Evolutionary conservation across 2,113 vertebrate genomes (phyloP).

Genomic region (Acanthochromis polyacanthus): DNA sequence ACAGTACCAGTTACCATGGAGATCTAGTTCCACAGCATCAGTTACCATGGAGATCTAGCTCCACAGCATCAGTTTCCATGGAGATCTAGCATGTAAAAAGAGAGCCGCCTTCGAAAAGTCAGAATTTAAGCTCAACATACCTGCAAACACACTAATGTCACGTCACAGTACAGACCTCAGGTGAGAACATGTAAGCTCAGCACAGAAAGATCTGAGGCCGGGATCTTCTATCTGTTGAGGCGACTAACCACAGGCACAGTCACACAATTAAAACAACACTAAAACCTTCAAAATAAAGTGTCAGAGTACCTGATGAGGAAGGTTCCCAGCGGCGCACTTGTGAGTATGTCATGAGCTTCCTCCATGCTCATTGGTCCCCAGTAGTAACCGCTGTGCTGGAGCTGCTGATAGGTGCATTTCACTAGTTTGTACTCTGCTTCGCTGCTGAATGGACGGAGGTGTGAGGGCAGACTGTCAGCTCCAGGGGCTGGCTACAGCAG

Average conservation of each 20-base stretch:
- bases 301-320: constrained; percentile 89
- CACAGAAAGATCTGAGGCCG: too few species aligned
- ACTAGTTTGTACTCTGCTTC: constrained; percentile 89
- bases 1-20: too few species aligned
- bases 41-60: too few species aligned
- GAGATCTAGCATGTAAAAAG: too few species aligned
- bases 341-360: constrained; percentile 88
- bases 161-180: too few species aligned
- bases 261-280: background rate
- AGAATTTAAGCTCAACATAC: too few species aligned
- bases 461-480: constrained; percentile 73
- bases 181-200: too few species aligned
- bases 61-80: too few species aligned
- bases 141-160: too few species aligned
- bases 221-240: too few species aligned
- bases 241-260: background rate
- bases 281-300: background rate
- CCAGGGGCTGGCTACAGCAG: constrained; percentile 22
- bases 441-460: constrained; percentile 90
- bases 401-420: constrained; percentile 85
- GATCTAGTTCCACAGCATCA: too few species aligned
- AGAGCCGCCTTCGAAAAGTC: too few species aligned
- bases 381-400: constrained; percentile 93
- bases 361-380: constrained; percentile 92
- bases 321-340: constrained; percentile 85